Evolutionary conservation across 2,888 invertebrate genomes (phyloP), one percentile per base, ranked within the genome.

Genomic region (Ochlodes sylvanus): DNA sequence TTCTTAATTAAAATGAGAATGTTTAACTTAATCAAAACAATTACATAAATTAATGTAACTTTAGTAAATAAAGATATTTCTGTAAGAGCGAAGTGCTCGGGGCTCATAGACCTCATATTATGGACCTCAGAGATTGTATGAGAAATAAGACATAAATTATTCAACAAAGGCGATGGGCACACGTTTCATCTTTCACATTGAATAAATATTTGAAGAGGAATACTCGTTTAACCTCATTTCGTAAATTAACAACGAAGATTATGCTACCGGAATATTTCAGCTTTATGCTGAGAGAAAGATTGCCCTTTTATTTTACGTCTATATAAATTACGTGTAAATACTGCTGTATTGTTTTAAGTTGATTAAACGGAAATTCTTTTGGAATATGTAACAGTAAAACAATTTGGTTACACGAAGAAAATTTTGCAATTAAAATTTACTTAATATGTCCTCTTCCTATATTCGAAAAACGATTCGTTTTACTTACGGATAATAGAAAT

Each of bases 61-160:
- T 9, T 12, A 50, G 17, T 34, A 14, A 56, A 15, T 9, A 38
- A 32, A 27, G 15, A 27, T 47, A 42, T 44, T 64, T 44, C 32
- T 34, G 44, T 64, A 64, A 56, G 34, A 64, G 57, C n/a, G 38
- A 58, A 52, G 34, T 47, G 61, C 61, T 21, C 15, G 32, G 32
- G 44, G 44, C 67, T 27, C 60, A 47, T 68, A 50, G 38, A 56
- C 47, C 41, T 55, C 62, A 68, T 62, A 68, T 68, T 68, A 56
- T 56, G 68, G 50, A 56, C 62, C 62, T 38, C 47, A 62, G 62
- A 76, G 78, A 79, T 79, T 78, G 79, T 83, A 83, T 77, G 81
- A 84, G 82, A 82, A 83, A 86, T 86, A 86, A 85, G 86, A 86
- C 79, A 88, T 89, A 88, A 87, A 87, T 88, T 88, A 88, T 88